A percentile compares a stretch with the other conserved stretches of the same genome.
phyloP scores from a whole-genome alignment of 2,888 invertebrate species.

The Luperina nickerlii region DNA sequence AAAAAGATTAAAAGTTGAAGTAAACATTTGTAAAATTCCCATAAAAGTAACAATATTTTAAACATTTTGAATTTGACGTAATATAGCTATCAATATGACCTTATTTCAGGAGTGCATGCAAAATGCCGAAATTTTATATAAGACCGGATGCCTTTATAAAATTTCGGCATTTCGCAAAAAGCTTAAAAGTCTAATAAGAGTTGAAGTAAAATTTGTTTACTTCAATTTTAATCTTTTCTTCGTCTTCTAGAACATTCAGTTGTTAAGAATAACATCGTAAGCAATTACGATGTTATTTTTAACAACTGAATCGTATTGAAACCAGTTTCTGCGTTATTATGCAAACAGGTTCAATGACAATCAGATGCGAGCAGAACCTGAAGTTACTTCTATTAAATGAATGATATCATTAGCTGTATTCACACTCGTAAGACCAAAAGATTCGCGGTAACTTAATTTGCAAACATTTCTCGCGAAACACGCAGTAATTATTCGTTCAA shows the following conservation, averaged over 20 bases:
- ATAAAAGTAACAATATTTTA: too few species aligned
- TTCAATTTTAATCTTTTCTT: not conserved
- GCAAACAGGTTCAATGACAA: slow-evolving; percentile 37
- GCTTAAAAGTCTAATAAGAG: not conserved
- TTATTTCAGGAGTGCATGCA: not conserved
- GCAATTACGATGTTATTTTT: too few species aligned
- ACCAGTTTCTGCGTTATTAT: slow-evolving; percentile 33
- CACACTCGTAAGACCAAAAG: slow-evolving; percentile 19
- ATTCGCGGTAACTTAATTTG: slow-evolving; percentile 35
- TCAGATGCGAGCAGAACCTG: slow-evolving; percentile 27
- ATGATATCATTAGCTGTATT: slow-evolving; percentile 33
- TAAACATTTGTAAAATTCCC: not conserved
- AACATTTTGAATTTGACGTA: not conserved
- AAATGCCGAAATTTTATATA: not conserved
- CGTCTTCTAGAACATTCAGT: slow-evolving; percentile 12
- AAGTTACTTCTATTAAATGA: slow-evolving; percentile 8
- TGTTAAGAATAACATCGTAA: slow-evolving; percentile 6
- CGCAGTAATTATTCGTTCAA: slow-evolving; percentile 45
- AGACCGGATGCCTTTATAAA: not conserved
- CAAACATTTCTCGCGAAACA: slow-evolving; percentile 35
- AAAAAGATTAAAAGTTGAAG: slow-evolving; percentile 14
- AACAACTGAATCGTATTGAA: slow-evolving; percentile 1
- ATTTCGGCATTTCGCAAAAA: not conserved
- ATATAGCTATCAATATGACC: not conserved
- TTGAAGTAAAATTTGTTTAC: too few species aligned